Conservation (phyloP, 2,113 vertebrate species). For the Galeopterus variegatus region DNA sequence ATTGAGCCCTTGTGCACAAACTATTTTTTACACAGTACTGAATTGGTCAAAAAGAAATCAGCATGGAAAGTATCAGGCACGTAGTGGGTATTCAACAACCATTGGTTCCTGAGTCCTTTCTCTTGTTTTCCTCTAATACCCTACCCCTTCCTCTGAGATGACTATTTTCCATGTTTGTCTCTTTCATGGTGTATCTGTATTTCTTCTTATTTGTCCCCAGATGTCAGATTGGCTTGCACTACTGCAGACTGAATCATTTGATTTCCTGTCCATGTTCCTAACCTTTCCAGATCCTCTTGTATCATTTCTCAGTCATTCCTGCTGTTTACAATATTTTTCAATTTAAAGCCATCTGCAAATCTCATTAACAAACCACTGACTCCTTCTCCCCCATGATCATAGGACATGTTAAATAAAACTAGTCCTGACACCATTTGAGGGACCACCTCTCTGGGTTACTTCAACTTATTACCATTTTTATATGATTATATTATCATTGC, state of each 20-base stretch:
- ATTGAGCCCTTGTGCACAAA: not conserved
- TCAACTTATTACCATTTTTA: not conserved
- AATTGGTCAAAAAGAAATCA: slow-evolving; percentile 35
- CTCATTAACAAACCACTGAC: slow-evolving; percentile 69
- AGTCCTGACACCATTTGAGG: slow-evolving; percentile 22
- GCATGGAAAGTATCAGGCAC: not conserved
- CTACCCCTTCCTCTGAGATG: not conserved
- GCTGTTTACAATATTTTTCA: slow-evolving; percentile 81
- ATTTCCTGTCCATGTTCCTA: slow-evolving; percentile 86
- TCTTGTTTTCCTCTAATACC: not conserved
- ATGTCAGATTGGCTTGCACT: slow-evolving; percentile 79
- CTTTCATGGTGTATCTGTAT: slow-evolving; percentile 64
- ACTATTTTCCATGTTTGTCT: slow-evolving; percentile 61
- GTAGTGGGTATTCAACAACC: not conserved
- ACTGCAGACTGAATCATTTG: slow-evolving; percentile 80
- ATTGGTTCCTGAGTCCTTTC: not conserved
- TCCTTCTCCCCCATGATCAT: not conserved
- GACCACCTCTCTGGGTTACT: not conserved
- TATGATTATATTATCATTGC: slow-evolving; percentile 23
- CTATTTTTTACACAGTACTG: not conserved
- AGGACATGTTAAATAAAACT: slow-evolving; percentile 49
- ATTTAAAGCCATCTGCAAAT: slow-evolving; percentile 82
- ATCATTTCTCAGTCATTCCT: slow-evolving; percentile 81
- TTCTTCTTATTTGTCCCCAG: slow-evolving; percentile 77
- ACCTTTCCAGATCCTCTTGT: slow-evolving; percentile 82